These are phyloP conservation scores for Apostichopus leukothele DNA, from an alignment of 53 echinoderm and acorn worm genomes.

Conservation along the genomic window DNA sequence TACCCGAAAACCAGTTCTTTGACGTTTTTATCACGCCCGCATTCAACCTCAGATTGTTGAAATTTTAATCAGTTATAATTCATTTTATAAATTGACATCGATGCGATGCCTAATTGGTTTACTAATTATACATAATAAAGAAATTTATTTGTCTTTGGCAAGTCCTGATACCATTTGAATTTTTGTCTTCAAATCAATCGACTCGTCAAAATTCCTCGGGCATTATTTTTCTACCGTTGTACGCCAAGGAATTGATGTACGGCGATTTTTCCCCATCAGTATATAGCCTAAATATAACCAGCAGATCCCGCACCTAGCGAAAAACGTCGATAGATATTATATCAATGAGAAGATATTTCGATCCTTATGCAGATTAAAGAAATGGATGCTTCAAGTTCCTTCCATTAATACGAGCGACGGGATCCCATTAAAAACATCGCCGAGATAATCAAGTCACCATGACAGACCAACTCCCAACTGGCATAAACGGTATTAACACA, in stretches of 20 bases:
- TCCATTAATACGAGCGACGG: slow-evolving; percentile 39
- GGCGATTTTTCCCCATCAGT: not conserved
- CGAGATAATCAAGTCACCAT: slow-evolving; percentile 15
- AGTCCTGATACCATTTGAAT: no score
- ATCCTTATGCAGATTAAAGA: slow-evolving; percentile 26
- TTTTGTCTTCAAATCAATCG: no score
- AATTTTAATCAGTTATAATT: no score
- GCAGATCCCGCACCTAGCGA: not conserved
- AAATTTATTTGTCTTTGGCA: no score
- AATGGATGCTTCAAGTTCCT: slow-evolving; percentile 30
- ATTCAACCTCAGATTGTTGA: no score
- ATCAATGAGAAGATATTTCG: not conserved
- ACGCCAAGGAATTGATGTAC: not conserved
- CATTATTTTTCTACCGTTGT: not conserved
- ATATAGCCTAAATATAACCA: no score
- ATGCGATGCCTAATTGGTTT: no score
- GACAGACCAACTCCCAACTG: slow-evolving; percentile 31
- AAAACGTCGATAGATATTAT: slow-evolving; percentile 8
- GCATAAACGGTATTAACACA: slow-evolving; percentile 35
- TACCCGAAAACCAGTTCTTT: no score
- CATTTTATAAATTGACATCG: no score
- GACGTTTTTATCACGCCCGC: no score
- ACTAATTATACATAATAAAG: no score
- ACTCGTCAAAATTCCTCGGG: not conserved
- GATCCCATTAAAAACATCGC: slow-evolving; percentile 44